These are phyloP conservation scores for Spodoptera exigua DNA, from an alignment of 2,888 invertebrate species.

Conservation along the genomic window DNA sequence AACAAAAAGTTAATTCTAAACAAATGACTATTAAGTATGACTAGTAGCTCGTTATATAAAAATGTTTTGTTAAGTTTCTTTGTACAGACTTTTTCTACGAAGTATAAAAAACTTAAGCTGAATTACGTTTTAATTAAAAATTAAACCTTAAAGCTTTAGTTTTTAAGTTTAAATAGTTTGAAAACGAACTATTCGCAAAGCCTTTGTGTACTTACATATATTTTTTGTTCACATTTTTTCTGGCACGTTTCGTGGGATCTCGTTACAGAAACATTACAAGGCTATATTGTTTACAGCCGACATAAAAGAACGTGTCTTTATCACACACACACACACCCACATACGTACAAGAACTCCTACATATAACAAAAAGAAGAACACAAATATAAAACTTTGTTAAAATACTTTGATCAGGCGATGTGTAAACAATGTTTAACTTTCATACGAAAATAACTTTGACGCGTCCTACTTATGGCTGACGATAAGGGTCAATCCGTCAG, in stretches of 20 bases:
- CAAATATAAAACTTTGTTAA: constrained; percentile 29
- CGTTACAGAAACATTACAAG: constrained; percentile 68
- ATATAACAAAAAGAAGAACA: constrained; percentile 8
- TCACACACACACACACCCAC: constrained; percentile 47
- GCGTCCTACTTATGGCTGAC: too few relatives aligned
- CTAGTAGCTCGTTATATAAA: too few relatives aligned
- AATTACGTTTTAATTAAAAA: too few relatives aligned
- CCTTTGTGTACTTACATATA: constrained; percentile 21
- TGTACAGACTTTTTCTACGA: too few relatives aligned
- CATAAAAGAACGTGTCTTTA: constrained; percentile 74
- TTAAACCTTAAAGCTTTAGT: neutral
- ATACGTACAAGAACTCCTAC: constrained; percentile 16
- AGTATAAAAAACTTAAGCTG: too few relatives aligned
- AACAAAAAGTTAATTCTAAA: too few relatives aligned
- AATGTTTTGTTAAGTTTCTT: too few relatives aligned
- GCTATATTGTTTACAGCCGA: constrained; percentile 74
- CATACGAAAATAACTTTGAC: too few relatives aligned
- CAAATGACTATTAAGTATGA: too few relatives aligned
- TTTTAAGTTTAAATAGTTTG: neutral
- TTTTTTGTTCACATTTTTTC: constrained; percentile 35
- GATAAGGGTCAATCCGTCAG: neutral
- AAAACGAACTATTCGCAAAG: constrained; percentile 1
- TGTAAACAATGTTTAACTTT: constrained; percentile 3
- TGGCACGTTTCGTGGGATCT: constrained; percentile 44
- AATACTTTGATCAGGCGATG: constrained; percentile 30